Conservation (phyloP, 2,113 vertebrate genomes). For the Numenius arquata region DNA sequence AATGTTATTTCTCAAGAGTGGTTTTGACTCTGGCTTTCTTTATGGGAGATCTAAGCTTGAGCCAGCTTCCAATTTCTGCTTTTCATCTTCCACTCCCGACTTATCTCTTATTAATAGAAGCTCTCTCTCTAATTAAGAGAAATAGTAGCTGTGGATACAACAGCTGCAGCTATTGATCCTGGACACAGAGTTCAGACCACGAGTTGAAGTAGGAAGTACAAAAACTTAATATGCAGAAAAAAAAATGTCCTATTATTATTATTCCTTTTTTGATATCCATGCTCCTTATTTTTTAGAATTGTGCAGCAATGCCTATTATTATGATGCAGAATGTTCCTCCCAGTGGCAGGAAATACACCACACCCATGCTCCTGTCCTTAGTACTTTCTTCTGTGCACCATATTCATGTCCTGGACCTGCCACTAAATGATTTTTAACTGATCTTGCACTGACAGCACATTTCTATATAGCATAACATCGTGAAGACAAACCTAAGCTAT, state of each 20-base stretch:
- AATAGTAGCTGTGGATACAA: not conserved
- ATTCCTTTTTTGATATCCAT: not conserved
- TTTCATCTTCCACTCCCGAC: not conserved
- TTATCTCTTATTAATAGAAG: not conserved
- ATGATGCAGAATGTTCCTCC: not conserved
- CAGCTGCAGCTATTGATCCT: not conserved
- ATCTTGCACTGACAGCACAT: not conserved
- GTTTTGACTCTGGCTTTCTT: not conserved
- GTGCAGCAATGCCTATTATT: not conserved
- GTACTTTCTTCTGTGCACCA: not conserved
- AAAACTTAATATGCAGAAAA: not conserved
- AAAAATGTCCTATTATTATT: not conserved
- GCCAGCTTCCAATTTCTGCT: not conserved
- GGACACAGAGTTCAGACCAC: not conserved
- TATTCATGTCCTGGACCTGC: not conserved
- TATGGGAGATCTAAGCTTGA: not conserved
- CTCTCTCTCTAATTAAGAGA: too few relatives aligned
- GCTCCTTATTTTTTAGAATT: not conserved
- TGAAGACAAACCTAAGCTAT: not conserved
- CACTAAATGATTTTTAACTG: not conserved
- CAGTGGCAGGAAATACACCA: not conserved
- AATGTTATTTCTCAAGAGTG: not conserved
- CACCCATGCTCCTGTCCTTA: not conserved
- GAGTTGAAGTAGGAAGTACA: not conserved
- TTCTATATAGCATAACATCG: not conserved